A percentile compares a stretch with the other conserved stretches of the same genome.
Evolutionary conservation across 1,140 invertebrate genomes (phyloP).

Genomic region (Drosophila dunni): DNA sequence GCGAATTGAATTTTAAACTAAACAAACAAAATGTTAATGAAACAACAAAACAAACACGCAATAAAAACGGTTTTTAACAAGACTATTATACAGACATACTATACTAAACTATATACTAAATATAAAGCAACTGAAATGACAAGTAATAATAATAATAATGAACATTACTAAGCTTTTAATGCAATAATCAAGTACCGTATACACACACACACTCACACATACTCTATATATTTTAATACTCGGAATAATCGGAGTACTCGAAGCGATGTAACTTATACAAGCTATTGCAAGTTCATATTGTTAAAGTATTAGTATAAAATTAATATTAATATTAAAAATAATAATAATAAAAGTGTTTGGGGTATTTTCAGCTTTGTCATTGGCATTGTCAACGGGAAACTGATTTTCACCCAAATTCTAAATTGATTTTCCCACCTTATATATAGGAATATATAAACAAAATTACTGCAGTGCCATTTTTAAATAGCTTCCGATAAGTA

Average conservation of each 20-base stretch:
- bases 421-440: slow-evolving; percentile 84
- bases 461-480: slow-evolving; percentile 84
- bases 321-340: background rate
- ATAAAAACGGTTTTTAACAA: slow-evolving; percentile 80
- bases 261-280: slow-evolving; percentile 31
- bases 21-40: slow-evolving; percentile 71
- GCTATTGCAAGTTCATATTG: slow-evolving; percentile 44
- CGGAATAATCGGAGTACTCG: slow-evolving; percentile 24
- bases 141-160: slow-evolving; percentile 28
- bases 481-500: slow-evolving; percentile 84
- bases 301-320: slow-evolving; percentile 28
- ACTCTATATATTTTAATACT: slow-evolving; percentile 71
- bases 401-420: slow-evolving; percentile 63
- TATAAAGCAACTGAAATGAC: slow-evolving; percentile 42
- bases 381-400: slow-evolving; percentile 32
- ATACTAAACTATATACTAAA: slow-evolving; percentile 23
- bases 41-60: slow-evolving; percentile 48
- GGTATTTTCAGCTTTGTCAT: slow-evolving; percentile 44
- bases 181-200: slow-evolving; percentile 76
- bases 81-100: slow-evolving; percentile 70
- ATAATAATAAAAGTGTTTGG: slow-evolving; percentile 35
- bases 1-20: slow-evolving; percentile 80
- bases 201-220: background rate
- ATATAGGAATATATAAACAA: slow-evolving; percentile 80
- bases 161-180: slow-evolving; percentile 80